These are phyloP conservation scores for Onychomys arenicola DNA, from an alignment of 2,797 vertebrate species.

Conservation along the genomic window DNA sequence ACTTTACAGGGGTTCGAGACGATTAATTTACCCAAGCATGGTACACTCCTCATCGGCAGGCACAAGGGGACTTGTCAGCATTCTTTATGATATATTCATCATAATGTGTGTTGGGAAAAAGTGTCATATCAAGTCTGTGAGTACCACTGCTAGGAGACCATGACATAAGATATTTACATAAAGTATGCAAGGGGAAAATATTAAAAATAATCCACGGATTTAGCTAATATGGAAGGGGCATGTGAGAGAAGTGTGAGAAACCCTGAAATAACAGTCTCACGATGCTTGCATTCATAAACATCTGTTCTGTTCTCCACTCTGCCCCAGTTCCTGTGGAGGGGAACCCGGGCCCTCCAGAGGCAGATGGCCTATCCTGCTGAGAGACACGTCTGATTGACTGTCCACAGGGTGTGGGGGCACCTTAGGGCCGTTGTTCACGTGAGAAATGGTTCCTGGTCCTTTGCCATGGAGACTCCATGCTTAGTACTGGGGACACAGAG, in stretches of 20 bases:
- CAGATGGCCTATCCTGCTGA: background rate
- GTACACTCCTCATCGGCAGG: background rate
- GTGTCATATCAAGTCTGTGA: background rate
- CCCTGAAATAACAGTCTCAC: background rate
- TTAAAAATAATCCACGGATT: slow-evolving; percentile 12
- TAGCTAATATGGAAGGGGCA: slow-evolving; percentile 25
- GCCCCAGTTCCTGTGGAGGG: background rate
- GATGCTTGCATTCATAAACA: background rate
- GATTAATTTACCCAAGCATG: background rate
- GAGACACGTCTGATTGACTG: background rate
- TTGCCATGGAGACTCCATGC: background rate
- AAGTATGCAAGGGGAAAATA: slow-evolving; percentile 47
- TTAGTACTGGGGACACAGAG: background rate
- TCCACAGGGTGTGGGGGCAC: background rate
- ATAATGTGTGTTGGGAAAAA: background rate
- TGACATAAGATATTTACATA: slow-evolving; percentile 29
- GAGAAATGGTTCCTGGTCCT: background rate
- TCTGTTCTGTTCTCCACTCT: background rate
- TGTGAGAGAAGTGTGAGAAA: background rate
- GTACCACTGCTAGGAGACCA: slow-evolving; percentile 32
- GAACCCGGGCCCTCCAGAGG: background rate
- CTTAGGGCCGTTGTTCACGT: background rate
- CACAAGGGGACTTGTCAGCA: background rate
- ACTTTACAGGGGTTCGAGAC: background rate
- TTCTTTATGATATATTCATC: slow-evolving; percentile 13